Evolutionary conservation across 1,140 invertebrate genomes (phyloP), one percentile per base, ranked within the genome.

Genomic region (Dendroctonus valens): DNA sequence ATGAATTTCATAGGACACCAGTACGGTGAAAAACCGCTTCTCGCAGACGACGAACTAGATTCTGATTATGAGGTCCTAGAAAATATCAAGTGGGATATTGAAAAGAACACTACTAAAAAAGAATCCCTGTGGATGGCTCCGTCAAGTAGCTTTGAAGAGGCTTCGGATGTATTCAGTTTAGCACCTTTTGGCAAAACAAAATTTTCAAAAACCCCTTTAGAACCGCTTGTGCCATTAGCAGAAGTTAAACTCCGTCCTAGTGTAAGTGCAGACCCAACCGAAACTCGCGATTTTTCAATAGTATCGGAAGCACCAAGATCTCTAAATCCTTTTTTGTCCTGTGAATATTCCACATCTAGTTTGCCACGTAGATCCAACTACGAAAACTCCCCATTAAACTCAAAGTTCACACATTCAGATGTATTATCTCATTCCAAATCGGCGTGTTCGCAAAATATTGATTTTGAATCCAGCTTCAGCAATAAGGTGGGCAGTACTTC

Each of bases 41-140:
- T 93, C 1, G 80, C 91, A 39, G 91, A 94, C 70, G 90, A 93
- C 76, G 90, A 92, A 73, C 76, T 92, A 5, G 88, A 89, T 65
- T 86, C 86, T 2, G 87, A 88, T 40, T 81, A 79, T n/a, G 80
- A 79, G 37, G 75, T 78, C 4, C 78, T 75, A 67, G 65, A 70
- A 15, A 70, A 70, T 59, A 57, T 41, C 65, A 71, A 79, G 78
- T 66, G 79, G 78, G 5, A 60, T 68, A 6, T 78, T 70, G 76
- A 80, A 73, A 72, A 69, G 44, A 72, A 69, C 44, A 75, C 66
- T 42, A 58, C 38, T 12, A 70, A 57, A 15, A 70, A 70, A 41
- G 53, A 66, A 9, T 59, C 68, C 54, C 67, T 74, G 41, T 77
- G 75, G 76, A 74, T 74, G 38, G 65, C 75, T 42, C 75, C 75